A percentile compares a stretch with the other conserved stretches of the same genome.
phyloP scores from a whole-genome alignment of 53 echinoderm and acorn worm genomes.

The Antedon mediterranea region DNA sequence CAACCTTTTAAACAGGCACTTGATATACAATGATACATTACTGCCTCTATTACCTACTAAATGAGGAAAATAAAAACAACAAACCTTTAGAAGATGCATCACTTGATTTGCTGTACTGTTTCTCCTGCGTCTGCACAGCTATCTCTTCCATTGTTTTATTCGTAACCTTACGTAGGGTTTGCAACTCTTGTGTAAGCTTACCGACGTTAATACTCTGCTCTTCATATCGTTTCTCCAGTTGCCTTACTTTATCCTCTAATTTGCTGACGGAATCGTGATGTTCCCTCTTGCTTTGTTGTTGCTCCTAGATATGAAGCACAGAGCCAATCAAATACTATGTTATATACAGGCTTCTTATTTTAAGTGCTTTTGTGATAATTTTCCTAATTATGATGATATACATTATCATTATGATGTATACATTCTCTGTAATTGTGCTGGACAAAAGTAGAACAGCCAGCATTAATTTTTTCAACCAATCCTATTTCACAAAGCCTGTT shows the following conservation, averaged over 20 bases:
- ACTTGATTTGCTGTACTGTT: neutral
- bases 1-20: too few relatives aligned
- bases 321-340: neutral
- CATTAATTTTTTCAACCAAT: too few relatives aligned
- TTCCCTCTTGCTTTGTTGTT: constrained; percentile 67
- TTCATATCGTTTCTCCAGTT: constrained; percentile 76
- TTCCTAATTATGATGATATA: too few relatives aligned
- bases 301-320: constrained; percentile 31
- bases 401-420: too few relatives aligned
- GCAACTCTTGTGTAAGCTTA: constrained; percentile 72
- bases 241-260: constrained; percentile 78
- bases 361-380: too few relatives aligned
- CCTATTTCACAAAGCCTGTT: too few relatives aligned
- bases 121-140: neutral
- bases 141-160: constrained; percentile 14
- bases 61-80: too few relatives aligned
- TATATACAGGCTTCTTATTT: neutral
- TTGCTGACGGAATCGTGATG: constrained; percentile 67
- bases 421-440: too few relatives aligned
- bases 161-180: constrained; percentile 56
- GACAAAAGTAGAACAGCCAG: too few relatives aligned
- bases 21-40: too few relatives aligned
- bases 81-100: too few relatives aligned
- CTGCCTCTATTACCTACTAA: too few relatives aligned
- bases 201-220: constrained; percentile 82